Evolutionary conservation across 2,888 invertebrate genomes (phyloP), one percentile per base, ranked within the genome.

Genomic region (Tetramorium bicarinatum): DNA sequence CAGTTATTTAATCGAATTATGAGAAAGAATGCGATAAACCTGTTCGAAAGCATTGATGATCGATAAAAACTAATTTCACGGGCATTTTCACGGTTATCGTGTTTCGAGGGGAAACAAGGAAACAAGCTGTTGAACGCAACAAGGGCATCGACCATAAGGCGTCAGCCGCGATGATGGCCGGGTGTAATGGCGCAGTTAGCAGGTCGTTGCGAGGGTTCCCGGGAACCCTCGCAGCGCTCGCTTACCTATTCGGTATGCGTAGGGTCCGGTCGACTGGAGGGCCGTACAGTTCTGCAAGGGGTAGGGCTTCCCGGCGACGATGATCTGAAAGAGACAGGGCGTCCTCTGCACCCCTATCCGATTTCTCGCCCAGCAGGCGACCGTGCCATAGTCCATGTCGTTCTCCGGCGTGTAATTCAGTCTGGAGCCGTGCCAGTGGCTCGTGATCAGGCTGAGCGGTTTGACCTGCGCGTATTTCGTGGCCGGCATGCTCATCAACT

Each of bases 301-400:
- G 94, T 98, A 98, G 7, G 98, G 98, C 83, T 98, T 97, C 93
- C 98, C 98, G 92, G 98, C 98, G 85, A 97, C 97, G 59, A 98
- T 97, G 87, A 98, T 96, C 95, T 98, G 98, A 95, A 98, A 98
- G 90, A 98, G 96, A 93, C 98, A 98, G 0, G 98, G 98, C 82
- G 97, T 96, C 93, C 97, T 97, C 95, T 98, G 98, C 91, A 96
- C 96, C 2, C 98, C 98, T 80, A 98, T 97, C 15, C 96, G 96
- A 95, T 98, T 98, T 89, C 96, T 96, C 3, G 97, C 98, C 96
- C 97, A 98, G 94, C 98, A 98, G 66, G 98, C 97, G 77, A 98
- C 96, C 13, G 98, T 98, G 0, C 98, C 98, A 92, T 98, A 98
- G 95, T 98, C 98, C 96, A 98, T 96, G 94, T 98, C 98, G 9